phyloP scores from a whole-genome alignment of 2,888 invertebrate species.

The Digitonthophagus gazella region DNA sequence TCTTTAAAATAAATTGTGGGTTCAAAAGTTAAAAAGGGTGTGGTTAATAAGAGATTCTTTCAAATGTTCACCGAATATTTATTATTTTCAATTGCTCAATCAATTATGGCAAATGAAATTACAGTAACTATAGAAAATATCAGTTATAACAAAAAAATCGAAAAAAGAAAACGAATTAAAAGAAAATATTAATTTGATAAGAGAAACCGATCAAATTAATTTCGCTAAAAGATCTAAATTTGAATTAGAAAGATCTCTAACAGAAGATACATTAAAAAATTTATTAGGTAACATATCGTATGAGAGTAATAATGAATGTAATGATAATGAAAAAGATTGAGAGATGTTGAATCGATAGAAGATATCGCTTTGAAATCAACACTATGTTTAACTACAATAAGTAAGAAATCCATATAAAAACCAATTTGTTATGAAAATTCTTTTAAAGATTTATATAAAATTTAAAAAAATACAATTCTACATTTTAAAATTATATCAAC shows the following conservation, averaged over 20 bases:
- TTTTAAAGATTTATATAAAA: constrained; percentile 11
- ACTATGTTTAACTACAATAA: constrained; percentile 17
- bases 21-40: too few relatives aligned
- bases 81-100: too few relatives aligned
- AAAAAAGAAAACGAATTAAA: not conserved
- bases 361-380: constrained; percentile 21
- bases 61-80: too few relatives aligned
- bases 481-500: constrained; percentile 26
- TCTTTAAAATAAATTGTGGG: too few relatives aligned
- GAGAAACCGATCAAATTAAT: constrained; percentile 1
- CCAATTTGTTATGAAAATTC: constrained; percentile 9
- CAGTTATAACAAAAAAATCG: not conserved
- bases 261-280: constrained; percentile 9
- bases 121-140: too few relatives aligned
- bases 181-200: not conserved
- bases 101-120: too few relatives aligned
- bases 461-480: constrained; percentile 13
- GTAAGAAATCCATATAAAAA: not conserved
- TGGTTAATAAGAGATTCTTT: too few relatives aligned
- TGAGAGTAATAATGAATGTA: not conserved
- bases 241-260: constrained; percentile 8
- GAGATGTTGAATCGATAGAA: constrained; percentile 16
- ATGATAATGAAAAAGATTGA: too few relatives aligned
- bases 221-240: not conserved
- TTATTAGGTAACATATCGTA: constrained; percentile 6